These are phyloP conservation scores for Limnephilus auricula DNA, from an alignment of 2,888 invertebrate genomes.

Conservation along the genomic window DNA sequence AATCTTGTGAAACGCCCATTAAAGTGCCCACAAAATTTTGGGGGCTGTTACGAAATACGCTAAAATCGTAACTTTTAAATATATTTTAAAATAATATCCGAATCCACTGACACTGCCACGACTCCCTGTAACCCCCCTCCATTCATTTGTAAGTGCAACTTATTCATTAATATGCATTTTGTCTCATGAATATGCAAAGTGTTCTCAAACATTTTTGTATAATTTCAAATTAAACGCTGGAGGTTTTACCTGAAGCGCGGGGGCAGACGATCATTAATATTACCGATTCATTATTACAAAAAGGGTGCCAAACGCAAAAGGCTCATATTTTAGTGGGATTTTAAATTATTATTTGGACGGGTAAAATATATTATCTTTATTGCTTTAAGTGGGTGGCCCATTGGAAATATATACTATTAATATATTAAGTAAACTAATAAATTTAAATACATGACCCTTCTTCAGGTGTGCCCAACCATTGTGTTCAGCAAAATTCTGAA, in stretches of 20 bases:
- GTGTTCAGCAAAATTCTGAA: too few relatives aligned
- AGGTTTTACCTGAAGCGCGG: slow-evolving; percentile 21
- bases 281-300: slow-evolving; percentile 4
- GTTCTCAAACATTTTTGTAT: slow-evolving; percentile 56
- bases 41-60: not conserved
- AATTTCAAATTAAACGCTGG: slow-evolving; percentile 58
- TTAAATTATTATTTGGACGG: not conserved
- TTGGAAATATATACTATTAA: not conserved
- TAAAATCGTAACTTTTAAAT: not conserved
- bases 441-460: too few relatives aligned
- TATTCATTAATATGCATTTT: slow-evolving; percentile 59
- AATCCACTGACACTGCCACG: not conserved
- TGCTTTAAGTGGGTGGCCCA: not conserved
- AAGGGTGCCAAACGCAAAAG: not conserved
- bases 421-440: too few relatives aligned
- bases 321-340: not conserved
- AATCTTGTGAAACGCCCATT: too few relatives aligned
- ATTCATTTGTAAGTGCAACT: slow-evolving; percentile 28
- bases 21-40: too few relatives aligned
- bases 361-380: not conserved
- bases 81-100: not conserved
- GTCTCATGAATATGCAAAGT: slow-evolving; percentile 59
- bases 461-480: too few relatives aligned
- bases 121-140: not conserved
- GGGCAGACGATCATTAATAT: slow-evolving; percentile 23